Evolutionary conservation across 2,797 vertebrate species (phyloP).

Genomic region (Poecilia gillii): DNA sequence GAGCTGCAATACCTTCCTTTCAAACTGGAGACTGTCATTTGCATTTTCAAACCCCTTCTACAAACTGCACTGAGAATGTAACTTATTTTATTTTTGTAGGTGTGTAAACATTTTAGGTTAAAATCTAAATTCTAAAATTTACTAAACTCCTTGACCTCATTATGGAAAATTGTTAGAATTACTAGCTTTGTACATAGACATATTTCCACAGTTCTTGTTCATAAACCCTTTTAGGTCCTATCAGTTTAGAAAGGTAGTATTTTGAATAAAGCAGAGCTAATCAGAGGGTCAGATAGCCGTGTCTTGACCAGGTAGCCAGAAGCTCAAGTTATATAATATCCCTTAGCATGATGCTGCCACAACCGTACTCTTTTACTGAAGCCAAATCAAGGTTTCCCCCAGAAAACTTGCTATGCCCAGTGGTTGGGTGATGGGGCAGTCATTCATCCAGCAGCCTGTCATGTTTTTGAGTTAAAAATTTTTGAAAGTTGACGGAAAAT

Average conservation of each 20-base stretch:
- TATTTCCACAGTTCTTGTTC: background rate
- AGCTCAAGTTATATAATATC: background rate
- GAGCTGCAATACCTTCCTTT: constrained; percentile 11
- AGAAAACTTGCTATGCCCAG: too few species aligned
- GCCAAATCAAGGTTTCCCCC: background rate
- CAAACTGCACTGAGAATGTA: background rate
- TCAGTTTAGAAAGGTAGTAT: background rate
- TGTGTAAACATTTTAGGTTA: background rate
- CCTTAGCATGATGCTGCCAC: background rate
- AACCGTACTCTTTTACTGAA: background rate
- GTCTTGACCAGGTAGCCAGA: background rate
- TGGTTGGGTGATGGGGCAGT: too few species aligned
- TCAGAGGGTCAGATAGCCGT: background rate
- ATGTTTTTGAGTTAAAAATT: too few species aligned
- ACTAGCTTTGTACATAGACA: background rate
- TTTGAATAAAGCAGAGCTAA: background rate
- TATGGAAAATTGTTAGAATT: background rate
- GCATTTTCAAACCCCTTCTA: background rate
- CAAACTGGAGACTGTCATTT: constrained; percentile 17
- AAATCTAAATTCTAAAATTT: background rate
- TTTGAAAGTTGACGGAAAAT: too few species aligned
- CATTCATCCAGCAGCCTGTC: too few species aligned
- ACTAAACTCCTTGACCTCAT: background rate
- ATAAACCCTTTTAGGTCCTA: background rate
- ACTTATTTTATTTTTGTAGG: background rate